Percentiles rank a stretch among this genome's conserved stretches.
Evolutionary conservation across 2,888 invertebrate genomes (phyloP).

Genomic region (Hydriomena furcata): DNA sequence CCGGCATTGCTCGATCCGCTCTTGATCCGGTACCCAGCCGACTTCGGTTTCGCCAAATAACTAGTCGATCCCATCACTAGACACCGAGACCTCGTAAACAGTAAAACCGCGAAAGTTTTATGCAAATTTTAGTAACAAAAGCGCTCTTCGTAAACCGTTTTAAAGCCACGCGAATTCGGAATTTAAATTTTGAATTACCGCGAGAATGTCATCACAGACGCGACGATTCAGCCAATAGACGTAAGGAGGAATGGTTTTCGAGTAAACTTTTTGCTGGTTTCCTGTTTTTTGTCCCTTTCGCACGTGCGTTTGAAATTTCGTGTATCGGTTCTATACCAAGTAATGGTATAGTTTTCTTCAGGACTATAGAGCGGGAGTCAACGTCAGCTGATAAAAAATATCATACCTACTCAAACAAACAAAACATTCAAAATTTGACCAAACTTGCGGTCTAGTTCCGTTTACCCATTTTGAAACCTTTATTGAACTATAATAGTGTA

Average conservation of each 20-base stretch:
- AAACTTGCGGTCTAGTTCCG: too few species aligned
- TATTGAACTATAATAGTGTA: too few species aligned
- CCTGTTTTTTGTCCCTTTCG: conserved; percentile 64
- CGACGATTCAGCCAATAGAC: conserved; percentile 49
- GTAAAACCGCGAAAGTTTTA: conserved; percentile 41
- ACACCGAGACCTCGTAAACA: conserved; percentile 34
- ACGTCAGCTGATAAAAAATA: not conserved
- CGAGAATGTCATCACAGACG: conserved; percentile 44
- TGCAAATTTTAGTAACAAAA: conserved; percentile 40
- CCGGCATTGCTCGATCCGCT: conserved; percentile 70
- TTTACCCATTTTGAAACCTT: too few species aligned
- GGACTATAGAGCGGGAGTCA: conserved; percentile 55
- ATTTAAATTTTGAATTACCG: conserved; percentile 45
- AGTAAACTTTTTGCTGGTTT: conserved; percentile 54
- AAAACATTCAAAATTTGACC: too few species aligned
- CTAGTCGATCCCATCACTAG: conserved; percentile 74
- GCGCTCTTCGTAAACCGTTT: conserved; percentile 18
- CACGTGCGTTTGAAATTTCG: conserved; percentile 40
- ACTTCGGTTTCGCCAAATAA: conserved; percentile 70
- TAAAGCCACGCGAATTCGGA: conserved; percentile 32
- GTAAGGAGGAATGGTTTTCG: conserved; percentile 61
- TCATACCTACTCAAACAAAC: not conserved
- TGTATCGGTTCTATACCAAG: conserved; percentile 52
- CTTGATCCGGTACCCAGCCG: conserved; percentile 63
- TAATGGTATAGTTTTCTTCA: conserved; percentile 63